Percentiles rank a stretch among this genome's conserved stretches.
These are phyloP conservation scores for Polia nebulosa DNA, from an alignment of 2,888 invertebrate species.

Conservation along the genomic window DNA sequence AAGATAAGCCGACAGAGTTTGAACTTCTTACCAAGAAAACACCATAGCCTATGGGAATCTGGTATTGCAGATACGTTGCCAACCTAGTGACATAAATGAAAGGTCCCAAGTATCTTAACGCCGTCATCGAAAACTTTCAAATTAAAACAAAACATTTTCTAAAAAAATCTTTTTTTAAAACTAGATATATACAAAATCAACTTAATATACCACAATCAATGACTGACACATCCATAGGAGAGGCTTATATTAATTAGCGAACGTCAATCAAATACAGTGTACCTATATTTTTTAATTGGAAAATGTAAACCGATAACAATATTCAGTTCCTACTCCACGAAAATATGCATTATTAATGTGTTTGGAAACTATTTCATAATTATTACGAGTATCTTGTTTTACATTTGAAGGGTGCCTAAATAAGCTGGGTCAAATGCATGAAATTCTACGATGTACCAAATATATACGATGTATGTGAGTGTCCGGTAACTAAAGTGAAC, in stretches of 20 bases:
- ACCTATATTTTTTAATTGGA: background rate
- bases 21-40: too few relatives aligned
- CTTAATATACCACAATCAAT: background rate
- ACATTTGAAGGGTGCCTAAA: background rate
- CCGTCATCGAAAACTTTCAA: too few relatives aligned
- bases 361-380: background rate
- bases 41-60: too few relatives aligned
- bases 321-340: background rate
- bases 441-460: background rate
- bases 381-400: background rate
- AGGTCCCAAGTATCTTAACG: too few relatives aligned
- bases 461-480: background rate
- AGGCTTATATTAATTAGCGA: background rate
- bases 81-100: too few relatives aligned
- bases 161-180: background rate
- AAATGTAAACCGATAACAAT: background rate
- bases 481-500: background rate
- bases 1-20: too few relatives aligned
- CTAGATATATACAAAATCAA: background rate
- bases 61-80: too few relatives aligned
- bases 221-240: background rate
- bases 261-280: background rate
- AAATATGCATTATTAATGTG: slow-evolving; percentile 3
- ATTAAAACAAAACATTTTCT: too few relatives aligned
- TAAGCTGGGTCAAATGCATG: background rate